These are phyloP conservation scores for Pegoplata infirma DNA, from an alignment of 2,888 invertebrate species.

Conservation along the genomic window DNA sequence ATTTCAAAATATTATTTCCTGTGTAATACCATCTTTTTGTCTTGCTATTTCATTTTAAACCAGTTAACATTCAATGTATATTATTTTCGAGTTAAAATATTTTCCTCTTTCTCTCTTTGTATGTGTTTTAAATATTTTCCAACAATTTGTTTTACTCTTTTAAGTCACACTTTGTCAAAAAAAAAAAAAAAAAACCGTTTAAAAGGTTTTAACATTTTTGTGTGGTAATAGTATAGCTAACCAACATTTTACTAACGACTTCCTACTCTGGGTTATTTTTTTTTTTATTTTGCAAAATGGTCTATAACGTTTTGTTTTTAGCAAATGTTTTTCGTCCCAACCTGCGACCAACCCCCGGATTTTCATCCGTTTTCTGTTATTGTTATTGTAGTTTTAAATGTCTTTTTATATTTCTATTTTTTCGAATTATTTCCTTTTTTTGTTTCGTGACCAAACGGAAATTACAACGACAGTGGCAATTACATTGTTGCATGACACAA, in stretches of 20 bases:
- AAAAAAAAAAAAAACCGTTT: neutral
- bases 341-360: neutral
- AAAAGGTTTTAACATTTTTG: conserved; percentile 12
- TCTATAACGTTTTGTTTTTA: conserved; percentile 30
- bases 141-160: neutral
- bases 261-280: conserved; percentile 36
- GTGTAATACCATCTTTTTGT: too few relatives aligned
- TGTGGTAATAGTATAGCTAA: conserved; percentile 31
- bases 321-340: conserved; percentile 45
- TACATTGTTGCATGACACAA: conserved; percentile 77
- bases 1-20: too few relatives aligned
- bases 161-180: neutral
- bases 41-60: neutral
- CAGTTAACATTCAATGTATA: conserved; percentile 5
- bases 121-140: neutral
- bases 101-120: neutral
- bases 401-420: conserved; percentile 34
- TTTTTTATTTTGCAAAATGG: conserved; percentile 3
- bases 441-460: conserved; percentile 72
- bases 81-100: conserved; percentile 25
- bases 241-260: conserved; percentile 58
- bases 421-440: conserved; percentile 32
- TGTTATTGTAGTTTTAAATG: conserved; percentile 47
- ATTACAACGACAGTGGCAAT: conserved; percentile 76
- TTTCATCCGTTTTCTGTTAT: conserved; percentile 1